Evolutionary conservation across 2,113 vertebrate genomes (phyloP), one percentile per base, ranked within the genome.

Genomic region (Microcebus tavaratra): DNA sequence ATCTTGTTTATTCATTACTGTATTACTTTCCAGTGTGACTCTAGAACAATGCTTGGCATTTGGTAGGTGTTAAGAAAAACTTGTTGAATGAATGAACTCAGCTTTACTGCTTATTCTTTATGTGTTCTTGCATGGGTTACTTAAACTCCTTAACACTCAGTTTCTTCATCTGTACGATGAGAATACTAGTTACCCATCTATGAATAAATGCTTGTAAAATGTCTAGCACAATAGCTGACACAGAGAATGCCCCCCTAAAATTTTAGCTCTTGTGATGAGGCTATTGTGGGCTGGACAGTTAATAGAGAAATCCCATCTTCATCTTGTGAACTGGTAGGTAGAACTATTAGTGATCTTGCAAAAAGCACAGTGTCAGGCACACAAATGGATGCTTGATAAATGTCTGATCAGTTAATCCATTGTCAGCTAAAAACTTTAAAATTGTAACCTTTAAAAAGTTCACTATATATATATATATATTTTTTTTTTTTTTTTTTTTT

Each of bases 401-500:
- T 81, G 7, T 78, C 50, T 65, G 31, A 82, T 59, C 53, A 18
- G 13, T 75, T 45, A 87, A 83, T 50, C 14, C 31, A 80, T 18
- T 73, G 12, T 78, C 91, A 91, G 9, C 34, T 92, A 63, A 90
- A 96, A 88, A 45, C 20, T 72, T 85, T 53, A 83, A 86, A 85
- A 39, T 65, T 45, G 34, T 80, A 93, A 65, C 9, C 94, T 94
- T 75, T 84, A 90, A 76, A 94, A 92, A 75, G 6, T 55, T 70
- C 36, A 57, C 27, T 45, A 23, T 59, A 23, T 50, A 39, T 23
- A 87, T 39, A 42, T 42, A 42, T 42, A 42, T 42, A 42, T 42
- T 3, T 39, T 42, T 5, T 45, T 45, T 45, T 45, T 45, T 7
- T 45, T 45, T 45, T 45, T 7, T 45, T 45, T 45, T 7, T 7